A percentile compares a stretch with the other conserved stretches of the same genome.
Conservation (phyloP, 2,888 invertebrate genomes). For the Cosmia pyralina region DNA sequence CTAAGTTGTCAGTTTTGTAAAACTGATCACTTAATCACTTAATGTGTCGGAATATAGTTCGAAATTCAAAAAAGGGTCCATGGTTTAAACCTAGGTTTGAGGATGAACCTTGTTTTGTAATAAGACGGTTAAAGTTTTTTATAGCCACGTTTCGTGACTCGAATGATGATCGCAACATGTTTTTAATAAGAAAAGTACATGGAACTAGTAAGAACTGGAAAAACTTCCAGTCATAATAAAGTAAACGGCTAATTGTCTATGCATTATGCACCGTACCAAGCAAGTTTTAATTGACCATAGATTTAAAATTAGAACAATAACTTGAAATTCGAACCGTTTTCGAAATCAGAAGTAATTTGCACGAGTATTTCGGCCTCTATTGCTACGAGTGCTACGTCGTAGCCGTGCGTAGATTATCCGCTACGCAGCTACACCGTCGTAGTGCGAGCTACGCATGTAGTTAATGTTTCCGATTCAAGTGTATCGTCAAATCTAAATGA, state of each 20-base stretch:
- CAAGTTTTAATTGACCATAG: background rate
- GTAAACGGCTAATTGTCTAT: background rate
- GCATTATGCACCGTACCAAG: background rate
- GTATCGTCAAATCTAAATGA: background rate
- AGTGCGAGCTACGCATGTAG: background rate
- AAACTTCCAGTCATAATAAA: background rate
- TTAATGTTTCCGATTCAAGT: background rate
- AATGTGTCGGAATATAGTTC: too few species aligned
- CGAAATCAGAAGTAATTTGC: too few species aligned
- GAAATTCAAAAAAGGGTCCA: too few species aligned
- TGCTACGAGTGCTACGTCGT: slow-evolving; percentile 33
- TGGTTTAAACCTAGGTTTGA: too few species aligned
- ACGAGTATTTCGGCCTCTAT: background rate
- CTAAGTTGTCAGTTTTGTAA: too few species aligned
- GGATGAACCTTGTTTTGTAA: too few species aligned
- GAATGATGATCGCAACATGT: too few species aligned
- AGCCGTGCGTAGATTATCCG: background rate
- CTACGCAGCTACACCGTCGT: slow-evolving; percentile 18
- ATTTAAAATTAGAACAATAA: background rate
- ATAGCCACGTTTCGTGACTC: too few species aligned
- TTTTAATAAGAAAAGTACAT: too few species aligned
- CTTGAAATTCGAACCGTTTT: background rate
- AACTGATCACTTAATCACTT: too few species aligned
- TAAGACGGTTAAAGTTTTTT: too few species aligned
- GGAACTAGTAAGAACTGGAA: background rate